Conservation (phyloP, 2,113 vertebrate species). For the Rattus rattus region DNA sequence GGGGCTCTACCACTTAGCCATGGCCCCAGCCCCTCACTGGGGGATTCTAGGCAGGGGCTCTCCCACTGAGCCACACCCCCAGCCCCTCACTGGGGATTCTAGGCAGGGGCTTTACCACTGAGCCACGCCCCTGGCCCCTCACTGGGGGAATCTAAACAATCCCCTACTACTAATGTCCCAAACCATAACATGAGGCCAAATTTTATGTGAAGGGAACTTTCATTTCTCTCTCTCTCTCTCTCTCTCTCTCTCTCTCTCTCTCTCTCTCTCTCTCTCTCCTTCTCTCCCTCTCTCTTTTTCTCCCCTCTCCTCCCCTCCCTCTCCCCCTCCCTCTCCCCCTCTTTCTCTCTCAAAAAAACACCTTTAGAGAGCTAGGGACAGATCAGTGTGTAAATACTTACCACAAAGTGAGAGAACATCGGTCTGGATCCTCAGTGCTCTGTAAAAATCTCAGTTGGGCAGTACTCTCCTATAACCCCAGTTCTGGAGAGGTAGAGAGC, state of each 20-base stretch:
- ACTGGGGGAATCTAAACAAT: not conserved
- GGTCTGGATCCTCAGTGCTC: not conserved
- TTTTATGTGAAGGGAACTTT: not conserved
- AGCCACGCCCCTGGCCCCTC: not conserved
- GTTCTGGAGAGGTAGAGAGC: too few relatives aligned
- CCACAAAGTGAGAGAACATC: not conserved
- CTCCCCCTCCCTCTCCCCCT: too few relatives aligned
- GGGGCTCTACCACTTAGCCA: not conserved
- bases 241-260: too few relatives aligned
- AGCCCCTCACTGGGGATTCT: not conserved
- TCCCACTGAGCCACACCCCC: not conserved
- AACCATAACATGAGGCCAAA: not conserved
- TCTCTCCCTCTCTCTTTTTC: too few relatives aligned
- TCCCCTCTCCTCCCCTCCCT: too few relatives aligned
- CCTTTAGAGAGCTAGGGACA: not conserved
- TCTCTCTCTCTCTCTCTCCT: too few relatives aligned
- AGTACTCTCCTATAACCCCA: not conserved
- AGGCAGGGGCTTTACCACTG: too few relatives aligned
- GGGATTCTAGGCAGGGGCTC: not conserved
- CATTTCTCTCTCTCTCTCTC: not conserved
- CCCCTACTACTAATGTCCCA: not conserved
- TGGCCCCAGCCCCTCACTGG: not conserved
- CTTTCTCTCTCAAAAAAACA: not conserved
- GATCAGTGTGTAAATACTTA: not conserved
- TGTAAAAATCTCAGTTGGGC: not conserved